Evolutionary conservation across 2,797 vertebrate genomes (phyloP).

Genomic region (Onychomys torridus): DNA sequence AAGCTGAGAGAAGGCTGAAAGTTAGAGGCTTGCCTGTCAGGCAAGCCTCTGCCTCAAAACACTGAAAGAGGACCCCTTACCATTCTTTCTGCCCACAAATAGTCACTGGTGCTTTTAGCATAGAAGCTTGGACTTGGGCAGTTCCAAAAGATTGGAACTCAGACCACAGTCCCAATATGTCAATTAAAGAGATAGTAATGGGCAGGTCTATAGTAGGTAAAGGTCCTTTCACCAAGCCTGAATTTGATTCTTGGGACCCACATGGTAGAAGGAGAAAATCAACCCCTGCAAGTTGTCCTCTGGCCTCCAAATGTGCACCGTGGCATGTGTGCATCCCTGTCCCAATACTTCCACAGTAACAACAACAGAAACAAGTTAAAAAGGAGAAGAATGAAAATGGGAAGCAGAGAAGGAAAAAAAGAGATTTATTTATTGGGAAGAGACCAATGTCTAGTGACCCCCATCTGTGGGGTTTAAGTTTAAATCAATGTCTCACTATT

Average conservation of each 20-base stretch:
- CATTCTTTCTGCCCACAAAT: background rate
- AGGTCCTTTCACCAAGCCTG: background rate
- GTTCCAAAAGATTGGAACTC: too few relatives aligned
- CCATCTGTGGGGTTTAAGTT: background rate
- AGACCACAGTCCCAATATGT: background rate
- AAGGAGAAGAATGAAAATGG: background rate
- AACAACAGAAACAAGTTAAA: background rate
- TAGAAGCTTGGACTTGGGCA: background rate
- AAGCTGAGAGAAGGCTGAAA: too few relatives aligned
- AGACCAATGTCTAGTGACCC: background rate
- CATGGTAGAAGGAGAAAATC: background rate
- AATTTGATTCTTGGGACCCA: background rate
- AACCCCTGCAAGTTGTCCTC: background rate
- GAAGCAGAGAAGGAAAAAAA: background rate
- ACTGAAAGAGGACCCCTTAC: background rate
- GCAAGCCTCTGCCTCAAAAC: background rate
- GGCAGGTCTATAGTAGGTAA: background rate
- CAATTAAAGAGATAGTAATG: background rate
- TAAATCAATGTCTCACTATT: background rate
- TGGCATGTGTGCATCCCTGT: background rate
- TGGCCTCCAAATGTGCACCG: too few relatives aligned
- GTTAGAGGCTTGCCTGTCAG: background rate
- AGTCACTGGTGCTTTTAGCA: background rate
- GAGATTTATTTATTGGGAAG: background rate
- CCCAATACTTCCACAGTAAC: background rate